These are phyloP conservation scores for Clepsis dumicolana DNA, from an alignment of 2,888 invertebrate genomes.

Conservation along the genomic window DNA sequence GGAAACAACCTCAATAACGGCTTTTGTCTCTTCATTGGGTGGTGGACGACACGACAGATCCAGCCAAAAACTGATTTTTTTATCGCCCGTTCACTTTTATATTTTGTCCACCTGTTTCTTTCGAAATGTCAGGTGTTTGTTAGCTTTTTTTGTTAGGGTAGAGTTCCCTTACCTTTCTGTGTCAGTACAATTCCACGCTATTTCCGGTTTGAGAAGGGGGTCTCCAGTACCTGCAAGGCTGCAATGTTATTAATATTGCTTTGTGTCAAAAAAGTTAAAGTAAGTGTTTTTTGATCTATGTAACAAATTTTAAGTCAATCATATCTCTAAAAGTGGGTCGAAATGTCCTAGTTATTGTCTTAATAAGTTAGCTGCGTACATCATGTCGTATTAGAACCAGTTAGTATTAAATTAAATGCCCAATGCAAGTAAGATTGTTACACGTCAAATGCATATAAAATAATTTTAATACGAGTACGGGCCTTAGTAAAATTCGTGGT, in stretches of 20 bases:
- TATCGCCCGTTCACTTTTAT: not conserved
- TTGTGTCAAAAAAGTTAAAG: not conserved
- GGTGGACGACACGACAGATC: not conserved
- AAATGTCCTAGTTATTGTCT: too few species aligned
- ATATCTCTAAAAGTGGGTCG: too few species aligned
- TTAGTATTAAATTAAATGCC: too few species aligned
- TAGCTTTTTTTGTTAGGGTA: constrained; percentile 6
- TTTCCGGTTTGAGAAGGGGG: constrained; percentile 23
- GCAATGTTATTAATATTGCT: not conserved
- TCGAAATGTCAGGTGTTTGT: not conserved
- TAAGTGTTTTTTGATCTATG: too few species aligned
- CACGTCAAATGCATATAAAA: too few species aligned
- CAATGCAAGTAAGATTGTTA: too few species aligned
- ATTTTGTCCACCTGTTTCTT: not conserved
- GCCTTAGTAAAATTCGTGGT: not conserved
- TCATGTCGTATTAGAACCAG: too few species aligned
- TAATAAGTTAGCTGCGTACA: too few species aligned
- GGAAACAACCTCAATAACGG: too few species aligned
- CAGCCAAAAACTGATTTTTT: not conserved
- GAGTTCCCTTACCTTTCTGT: constrained; percentile 21
- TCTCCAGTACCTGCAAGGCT: not conserved
- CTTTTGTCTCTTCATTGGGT: not conserved
- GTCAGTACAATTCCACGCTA: constrained; percentile 14
- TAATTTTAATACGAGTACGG: too few species aligned
- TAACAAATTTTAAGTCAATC: too few species aligned